Evolutionary conservation across 2,888 invertebrate species (phyloP).

Genomic region (Parnassius apollo): DNA sequence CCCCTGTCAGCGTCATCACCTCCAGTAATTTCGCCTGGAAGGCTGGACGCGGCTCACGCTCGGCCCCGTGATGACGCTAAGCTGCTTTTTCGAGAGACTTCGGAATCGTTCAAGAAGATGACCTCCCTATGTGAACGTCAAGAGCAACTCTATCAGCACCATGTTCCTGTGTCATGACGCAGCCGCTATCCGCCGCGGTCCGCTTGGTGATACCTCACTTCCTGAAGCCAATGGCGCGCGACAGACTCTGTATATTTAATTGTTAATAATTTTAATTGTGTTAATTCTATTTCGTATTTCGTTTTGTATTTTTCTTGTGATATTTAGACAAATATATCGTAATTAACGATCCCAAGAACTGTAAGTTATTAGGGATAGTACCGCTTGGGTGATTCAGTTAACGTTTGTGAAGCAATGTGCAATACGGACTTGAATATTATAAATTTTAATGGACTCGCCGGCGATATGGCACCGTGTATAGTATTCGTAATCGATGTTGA

Average conservation of each 20-base stretch:
- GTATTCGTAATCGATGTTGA: constrained; percentile 80
- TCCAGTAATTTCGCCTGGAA: constrained; percentile 71
- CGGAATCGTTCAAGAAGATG: constrained; percentile 78
- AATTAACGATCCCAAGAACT: constrained; percentile 77
- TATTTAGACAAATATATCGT: constrained; percentile 80
- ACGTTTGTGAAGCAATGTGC: constrained; percentile 71
- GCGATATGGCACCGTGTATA: constrained; percentile 74
- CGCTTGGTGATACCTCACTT: constrained; percentile 67
- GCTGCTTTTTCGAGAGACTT: constrained; percentile 79
- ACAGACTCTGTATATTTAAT: constrained; percentile 73
- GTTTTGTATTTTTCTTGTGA: constrained; percentile 80
- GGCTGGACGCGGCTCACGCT: constrained; percentile 70
- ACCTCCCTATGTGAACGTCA: constrained; percentile 77
- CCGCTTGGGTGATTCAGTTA: constrained; percentile 65
- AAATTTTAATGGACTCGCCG: constrained; percentile 67
- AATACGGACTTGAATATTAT: constrained; percentile 74
- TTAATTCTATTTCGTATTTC: constrained; percentile 79
- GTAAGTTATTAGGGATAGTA: constrained; percentile 74
- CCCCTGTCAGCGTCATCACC: constrained; percentile 75
- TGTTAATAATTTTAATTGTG: constrained; percentile 79
- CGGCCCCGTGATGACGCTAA: constrained; percentile 70
- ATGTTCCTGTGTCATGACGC: constrained; percentile 80
- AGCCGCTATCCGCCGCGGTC: constrained; percentile 58
- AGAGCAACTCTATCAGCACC: constrained; percentile 78
- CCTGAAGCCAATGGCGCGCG: constrained; percentile 48